Conservation (phyloP, 2,113 vertebrate genomes). For the Chionodraco myersi region DNA sequence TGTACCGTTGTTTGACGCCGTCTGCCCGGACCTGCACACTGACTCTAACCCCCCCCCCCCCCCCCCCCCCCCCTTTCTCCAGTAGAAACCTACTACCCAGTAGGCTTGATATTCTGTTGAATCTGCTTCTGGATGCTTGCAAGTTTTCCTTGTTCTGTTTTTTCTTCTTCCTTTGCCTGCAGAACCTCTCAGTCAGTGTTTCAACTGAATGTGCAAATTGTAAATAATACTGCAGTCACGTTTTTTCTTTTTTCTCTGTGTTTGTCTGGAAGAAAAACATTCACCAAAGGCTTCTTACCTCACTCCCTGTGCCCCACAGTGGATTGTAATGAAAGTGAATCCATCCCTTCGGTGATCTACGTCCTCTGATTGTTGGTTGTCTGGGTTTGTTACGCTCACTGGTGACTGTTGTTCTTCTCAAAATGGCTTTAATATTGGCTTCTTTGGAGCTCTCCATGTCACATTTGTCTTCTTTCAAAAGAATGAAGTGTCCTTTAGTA, state of each 20-base stretch:
- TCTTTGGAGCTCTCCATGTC: conserved; percentile 78
- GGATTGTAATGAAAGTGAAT: conserved; percentile 11
- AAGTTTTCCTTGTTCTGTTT: conserved; percentile 57
- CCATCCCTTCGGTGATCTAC: conserved; percentile 6
- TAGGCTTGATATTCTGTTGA: conserved; percentile 31
- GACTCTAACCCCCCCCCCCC: conserved; percentile 1
- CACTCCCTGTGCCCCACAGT: neutral
- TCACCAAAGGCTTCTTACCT: conserved; percentile 82
- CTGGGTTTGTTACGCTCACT: conserved; percentile 23
- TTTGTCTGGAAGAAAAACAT: conserved; percentile 88
- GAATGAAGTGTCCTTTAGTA: conserved; percentile 93
- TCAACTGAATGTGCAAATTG: conserved; percentile 87
- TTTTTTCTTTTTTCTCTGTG: conserved; percentile 71
- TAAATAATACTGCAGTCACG: conserved; percentile 81
- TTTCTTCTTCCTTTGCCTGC: conserved; percentile 73
- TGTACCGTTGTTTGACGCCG: conserved; percentile 12
- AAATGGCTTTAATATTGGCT: conserved; percentile 84
- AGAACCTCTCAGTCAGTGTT: conserved; percentile 80
- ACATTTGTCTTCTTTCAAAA: conserved; percentile 75
- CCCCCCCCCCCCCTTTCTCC: neutral
- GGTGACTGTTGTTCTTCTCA: conserved; percentile 88
- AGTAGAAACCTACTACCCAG: conserved; percentile 13
- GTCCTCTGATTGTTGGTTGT: neutral
- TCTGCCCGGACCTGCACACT: conserved; percentile 12
- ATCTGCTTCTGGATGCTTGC: conserved; percentile 69